phyloP scores from a whole-genome alignment of 64 coral and sea anemone genomes.

The Dendrophyllia cribrosa region DNA sequence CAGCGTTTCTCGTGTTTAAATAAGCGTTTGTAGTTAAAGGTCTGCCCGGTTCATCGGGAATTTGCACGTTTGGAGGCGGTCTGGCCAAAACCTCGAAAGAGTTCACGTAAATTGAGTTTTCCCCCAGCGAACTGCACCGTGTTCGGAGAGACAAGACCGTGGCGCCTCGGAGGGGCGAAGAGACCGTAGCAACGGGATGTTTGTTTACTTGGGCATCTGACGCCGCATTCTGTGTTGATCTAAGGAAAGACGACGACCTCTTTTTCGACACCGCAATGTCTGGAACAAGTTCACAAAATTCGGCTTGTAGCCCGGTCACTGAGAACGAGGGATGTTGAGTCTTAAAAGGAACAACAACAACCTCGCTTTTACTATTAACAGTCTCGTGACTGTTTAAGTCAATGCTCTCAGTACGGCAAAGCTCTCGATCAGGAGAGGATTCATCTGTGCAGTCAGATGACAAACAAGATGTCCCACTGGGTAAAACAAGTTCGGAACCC shows the following conservation, averaged over 20 bases:
- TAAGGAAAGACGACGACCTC: not conserved
- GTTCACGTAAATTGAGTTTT: constrained; percentile 38
- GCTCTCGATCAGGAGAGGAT: not conserved
- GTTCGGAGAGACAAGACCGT: constrained; percentile 4
- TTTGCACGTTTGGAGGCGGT: constrained; percentile 31
- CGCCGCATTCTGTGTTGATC: not conserved
- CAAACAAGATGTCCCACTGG: not conserved
- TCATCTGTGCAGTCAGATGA: not conserved
- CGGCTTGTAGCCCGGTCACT: not conserved
- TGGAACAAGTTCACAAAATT: not conserved
- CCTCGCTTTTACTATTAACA: not conserved
- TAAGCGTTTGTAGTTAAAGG: not conserved
- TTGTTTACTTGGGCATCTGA: not conserved
- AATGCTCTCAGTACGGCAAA: not conserved
- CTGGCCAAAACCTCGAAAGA: constrained; percentile 41
- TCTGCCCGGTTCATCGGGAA: not conserved
- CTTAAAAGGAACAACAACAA: not conserved
- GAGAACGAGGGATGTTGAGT: not conserved
- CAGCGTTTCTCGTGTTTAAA: not conserved
- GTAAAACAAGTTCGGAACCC: not conserved
- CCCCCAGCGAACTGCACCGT: not conserved
- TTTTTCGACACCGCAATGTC: not conserved
- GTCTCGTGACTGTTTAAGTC: not conserved
- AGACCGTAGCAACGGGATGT: not conserved
- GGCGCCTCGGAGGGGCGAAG: not conserved